Percentiles rank a stretch among this genome's conserved stretches.
Conservation (phyloP, 2,797 vertebrate genomes). For the Pterois miles region DNA sequence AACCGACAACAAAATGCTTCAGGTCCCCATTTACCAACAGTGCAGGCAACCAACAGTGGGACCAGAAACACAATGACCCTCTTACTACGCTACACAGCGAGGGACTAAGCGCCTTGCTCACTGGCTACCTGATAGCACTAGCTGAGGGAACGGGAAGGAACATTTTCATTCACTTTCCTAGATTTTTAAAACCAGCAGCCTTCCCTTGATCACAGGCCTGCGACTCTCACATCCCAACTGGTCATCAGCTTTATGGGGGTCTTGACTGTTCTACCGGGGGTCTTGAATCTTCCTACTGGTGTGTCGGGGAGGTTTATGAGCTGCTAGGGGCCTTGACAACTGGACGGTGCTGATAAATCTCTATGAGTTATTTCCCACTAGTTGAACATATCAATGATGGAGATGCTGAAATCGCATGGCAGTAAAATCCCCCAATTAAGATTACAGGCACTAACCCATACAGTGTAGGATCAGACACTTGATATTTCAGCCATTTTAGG, state of each 20-base stretch:
- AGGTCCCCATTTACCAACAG: not conserved
- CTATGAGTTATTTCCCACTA: slow-evolving; percentile 28
- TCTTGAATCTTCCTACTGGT: slow-evolving; percentile 25
- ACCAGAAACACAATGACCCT: not conserved
- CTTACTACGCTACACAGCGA: too few species aligned
- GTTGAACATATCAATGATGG: slow-evolving; percentile 12
- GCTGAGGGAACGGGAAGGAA: not conserved
- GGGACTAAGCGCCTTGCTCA: too few species aligned
- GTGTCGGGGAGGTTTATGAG: slow-evolving; percentile 34
- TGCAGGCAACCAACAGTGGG: not conserved
- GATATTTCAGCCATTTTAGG: too few species aligned
- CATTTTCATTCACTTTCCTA: not conserved
- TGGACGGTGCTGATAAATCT: slow-evolving; percentile 34
- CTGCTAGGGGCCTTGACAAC: slow-evolving; percentile 27
- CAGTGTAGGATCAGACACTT: not conserved
- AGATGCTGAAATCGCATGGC: not conserved
- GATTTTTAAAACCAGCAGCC: not conserved
- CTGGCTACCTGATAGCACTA: not conserved
- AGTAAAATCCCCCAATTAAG: not conserved
- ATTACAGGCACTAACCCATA: too few species aligned
- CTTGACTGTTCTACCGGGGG: slow-evolving; percentile 27
- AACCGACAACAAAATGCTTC: not conserved
- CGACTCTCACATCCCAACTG: not conserved
- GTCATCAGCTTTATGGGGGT: slow-evolving; percentile 28
- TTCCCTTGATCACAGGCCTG: not conserved